Evolutionary conservation across 2,797 vertebrate species (phyloP), one percentile per base, ranked within the genome.

Genomic region (Thaleichthys pacificus): DNA sequence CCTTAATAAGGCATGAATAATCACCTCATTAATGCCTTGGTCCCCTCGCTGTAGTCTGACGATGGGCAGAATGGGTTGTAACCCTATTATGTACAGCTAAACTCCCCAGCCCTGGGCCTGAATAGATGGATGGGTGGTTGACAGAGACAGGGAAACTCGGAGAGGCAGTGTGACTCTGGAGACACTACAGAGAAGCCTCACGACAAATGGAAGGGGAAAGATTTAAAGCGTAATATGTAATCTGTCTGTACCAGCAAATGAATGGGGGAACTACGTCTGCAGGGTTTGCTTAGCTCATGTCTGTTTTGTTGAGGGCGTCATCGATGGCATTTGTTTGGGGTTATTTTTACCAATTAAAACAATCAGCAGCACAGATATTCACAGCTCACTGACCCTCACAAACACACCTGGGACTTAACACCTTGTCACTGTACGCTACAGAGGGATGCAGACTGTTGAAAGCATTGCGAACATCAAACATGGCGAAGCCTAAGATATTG

Each of bases 11-110:
- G 32, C 82, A 69, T 83, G 68, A 87, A 73, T 86, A 81, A 81
- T 83, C 56, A 73, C 78, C 77, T 88, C 77, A 79, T 84, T 87
- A 89, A 82, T 77, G 67, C 57, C 66, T 69, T 79, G 79, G 70
- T 84, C 76, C 81, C 63, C 62, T 75, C 61, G 77, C 69, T 67
- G 80, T 78, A 68, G 77, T 71, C 75, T 75, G 54, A 72, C 75
- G 58, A 60, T 51, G 49, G 71, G 72, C 76, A 82, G 67, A 82
- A 85, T 70, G 77, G 69, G 64, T 75, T 70, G 74, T 75, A 77
- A 75, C 61, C 65, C 60, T 61, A 73, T 78, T 75, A 66, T 67
- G 28, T 61, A 73, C 47, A 30, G 70, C 70, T 61, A 32, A 64
- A 58, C 71, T 78, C 56, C 19, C 42, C 12, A 66, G 51, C 66